Evolutionary conservation across 2,888 invertebrate genomes (phyloP), one percentile per base, ranked within the genome.

Genomic region (Tolmerus cingulatus): DNA sequence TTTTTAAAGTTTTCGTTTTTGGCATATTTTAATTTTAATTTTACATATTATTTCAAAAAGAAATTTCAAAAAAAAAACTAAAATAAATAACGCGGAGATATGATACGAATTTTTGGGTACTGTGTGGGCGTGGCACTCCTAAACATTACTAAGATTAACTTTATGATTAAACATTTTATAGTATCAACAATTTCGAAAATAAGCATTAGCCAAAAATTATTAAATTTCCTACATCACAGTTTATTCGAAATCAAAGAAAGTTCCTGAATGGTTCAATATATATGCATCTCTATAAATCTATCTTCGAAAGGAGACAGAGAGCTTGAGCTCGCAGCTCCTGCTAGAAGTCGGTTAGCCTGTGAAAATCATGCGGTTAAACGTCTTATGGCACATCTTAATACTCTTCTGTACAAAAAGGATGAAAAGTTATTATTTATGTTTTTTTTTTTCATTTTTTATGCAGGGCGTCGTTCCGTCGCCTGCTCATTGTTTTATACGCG

Each of bases 201-300:
- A 85, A 86, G 46, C 51, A 86, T 77, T 77, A 76, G 77, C 85
- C 85, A 86, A 86, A 86, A 77, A 86, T 86, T 34, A 85, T 74
- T 86, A 86, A 86, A 86, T 86, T 86, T 86, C 40, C 86, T 86
- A 86, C 86, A 86, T 86, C 86, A 86, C 86, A 86, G 86, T 77
- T 86, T 77, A 74, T 40, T 57, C 40, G 55, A 86, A 86, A 86
- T 55, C 16, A 86, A 86, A 76, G 23, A 55, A 77, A 86, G 66
- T 66, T 66, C 66, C 23, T 66, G 66, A 66, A 66, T 66, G 57
- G 57, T 57, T 57, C 57, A 57, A 19, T 66, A 66, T 66, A 66
- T 57, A 66, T 66, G 66, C 66, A 66, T 66, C 66, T 66, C 66
- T 66, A 66, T 66, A 66, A 66, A 77, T 77, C n/a, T 37, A 77